Base-by-base conservation (phyloP, 2,888 invertebrate genomes). In the Chymomyza procnemis region DNA sequence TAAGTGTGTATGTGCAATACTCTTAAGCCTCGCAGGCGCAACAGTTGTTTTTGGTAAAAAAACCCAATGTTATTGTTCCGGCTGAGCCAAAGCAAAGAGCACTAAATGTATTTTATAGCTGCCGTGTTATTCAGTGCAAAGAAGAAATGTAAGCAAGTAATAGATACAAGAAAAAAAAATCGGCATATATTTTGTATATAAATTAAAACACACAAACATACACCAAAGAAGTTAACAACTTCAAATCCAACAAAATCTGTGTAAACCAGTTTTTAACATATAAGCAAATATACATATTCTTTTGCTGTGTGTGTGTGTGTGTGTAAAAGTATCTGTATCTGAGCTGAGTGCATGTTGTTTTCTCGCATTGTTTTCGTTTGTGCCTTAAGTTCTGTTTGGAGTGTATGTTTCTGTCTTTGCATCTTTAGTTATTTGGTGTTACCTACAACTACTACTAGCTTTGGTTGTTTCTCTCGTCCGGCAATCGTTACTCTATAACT, bases 351-450 rank as follows among this genome's bases (percentile, higher is more conserved):
- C 34, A n/a, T n/a, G 12, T 69, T 16, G 66, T 75, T 76, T 71
- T 79, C 83, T 78, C 79, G 80, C 75, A 83, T 75, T 75, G 79
- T 81, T 78, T 81, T 80, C 81, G 71, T 84, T 84, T 41, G 34
- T 14, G 34, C 34, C 34, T 41, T 41, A 41, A 41, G 34, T 41
- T 41, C 34, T 71, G 78, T 78, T 80, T 79, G 72, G 66, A 67
- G 70, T 41, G 34, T 41, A 26, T 69, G 71, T 74, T 66, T 73
- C 75, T 83, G 79, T 64, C 81, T 79, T 74, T 77, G 81, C 77
- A 77, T 62, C 71, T 71, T 70, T 73, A 59, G 34, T 9, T 16
- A 48, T 16, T 16, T 61, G 55, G 46, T 26, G 8, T 4, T 26
- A 26, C 22, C 22, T 41, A 48, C 47, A n/a, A n/a, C 14, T 3